A percentile compares a stretch with the other conserved stretches of the same genome.
Evolutionary conservation across 2,888 invertebrate genomes (phyloP).

Genomic region (Ichneumoninae sp.): DNA sequence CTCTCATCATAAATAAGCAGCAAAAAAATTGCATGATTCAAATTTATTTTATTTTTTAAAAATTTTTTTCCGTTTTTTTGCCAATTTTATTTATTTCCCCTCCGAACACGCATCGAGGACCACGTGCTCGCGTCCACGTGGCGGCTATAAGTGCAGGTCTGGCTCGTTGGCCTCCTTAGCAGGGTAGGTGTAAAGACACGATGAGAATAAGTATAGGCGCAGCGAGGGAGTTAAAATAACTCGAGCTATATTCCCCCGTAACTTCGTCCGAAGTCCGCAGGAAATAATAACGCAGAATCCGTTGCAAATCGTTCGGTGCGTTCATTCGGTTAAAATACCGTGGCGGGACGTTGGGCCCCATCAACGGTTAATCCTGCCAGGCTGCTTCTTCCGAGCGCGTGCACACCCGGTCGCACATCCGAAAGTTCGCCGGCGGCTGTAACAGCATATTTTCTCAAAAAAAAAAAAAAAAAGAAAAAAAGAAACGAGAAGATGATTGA

Average conservation of each 20-base stretch:
- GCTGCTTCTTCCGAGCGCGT: conserved; percentile 41
- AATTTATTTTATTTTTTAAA: not conserved
- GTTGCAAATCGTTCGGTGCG: conserved; percentile 10
- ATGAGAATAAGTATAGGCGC: conserved; percentile 1
- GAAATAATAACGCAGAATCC: conserved; percentile 19
- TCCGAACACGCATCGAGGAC: conserved; percentile 4
- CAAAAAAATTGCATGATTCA: not conserved
- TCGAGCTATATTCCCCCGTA: not conserved
- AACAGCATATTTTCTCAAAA: conserved; percentile 48
- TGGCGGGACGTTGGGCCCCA: conserved; percentile 8
- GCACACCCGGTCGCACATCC: conserved; percentile 45
- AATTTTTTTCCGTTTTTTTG: not conserved
- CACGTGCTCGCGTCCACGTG: conserved; percentile 59
- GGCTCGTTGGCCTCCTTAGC: conserved; percentile 18
- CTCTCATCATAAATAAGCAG: not conserved
- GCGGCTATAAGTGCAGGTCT: conserved; percentile 19
- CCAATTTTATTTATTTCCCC: not conserved
- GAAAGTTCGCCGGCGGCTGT: conserved; percentile 68
- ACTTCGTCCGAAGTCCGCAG: not conserved
- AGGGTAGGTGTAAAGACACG: conserved; percentile 9
- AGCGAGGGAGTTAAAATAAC: conserved; percentile 10
- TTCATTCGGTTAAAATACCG: conserved; percentile 25
- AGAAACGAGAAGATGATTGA: conserved; percentile 74
- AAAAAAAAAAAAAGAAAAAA: conserved; percentile 16
- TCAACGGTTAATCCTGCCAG: conserved; percentile 64